Conservation (phyloP, 1,140 invertebrate genomes). For the Melitaea cinxia region DNA sequence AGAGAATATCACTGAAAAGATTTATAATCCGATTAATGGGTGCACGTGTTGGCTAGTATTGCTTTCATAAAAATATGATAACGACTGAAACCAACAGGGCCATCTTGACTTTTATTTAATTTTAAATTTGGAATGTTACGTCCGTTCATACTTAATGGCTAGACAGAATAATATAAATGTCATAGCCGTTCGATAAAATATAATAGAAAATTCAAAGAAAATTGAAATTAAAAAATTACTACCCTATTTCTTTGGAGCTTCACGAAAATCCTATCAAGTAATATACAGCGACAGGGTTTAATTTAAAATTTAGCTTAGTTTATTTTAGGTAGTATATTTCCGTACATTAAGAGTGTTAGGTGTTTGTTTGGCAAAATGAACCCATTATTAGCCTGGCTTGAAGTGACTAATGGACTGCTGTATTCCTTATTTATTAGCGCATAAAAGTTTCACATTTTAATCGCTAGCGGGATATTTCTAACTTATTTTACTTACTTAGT, state of each 20-base stretch:
- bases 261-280: constrained; percentile 1
- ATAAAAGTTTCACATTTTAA: constrained; percentile 2
- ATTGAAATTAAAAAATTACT: not conserved
- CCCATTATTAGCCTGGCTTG: constrained; percentile 12
- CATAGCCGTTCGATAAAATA: not conserved
- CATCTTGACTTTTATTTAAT: no score
- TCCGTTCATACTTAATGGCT: no score
- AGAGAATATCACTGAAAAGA: no score
- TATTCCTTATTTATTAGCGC: constrained; percentile 14
- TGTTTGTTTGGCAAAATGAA: constrained; percentile 19
- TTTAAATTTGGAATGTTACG: no score
- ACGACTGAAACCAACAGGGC: no score
- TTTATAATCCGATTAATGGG: no score
- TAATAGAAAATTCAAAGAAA: not conserved
- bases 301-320: constrained; percentile 23
- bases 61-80: no score
- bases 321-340: no score
- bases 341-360: constrained; percentile 12
- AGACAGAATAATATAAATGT: no score
- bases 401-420: constrained; percentile 15
- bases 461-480: no score
- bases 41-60: no score
- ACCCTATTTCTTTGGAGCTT: constrained; percentile 2
- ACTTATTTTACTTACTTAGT: no score
- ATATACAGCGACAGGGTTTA: constrained; percentile 11